Conservation (phyloP, 2,113 vertebrate genomes). For the Tapirus terrestris region DNA sequence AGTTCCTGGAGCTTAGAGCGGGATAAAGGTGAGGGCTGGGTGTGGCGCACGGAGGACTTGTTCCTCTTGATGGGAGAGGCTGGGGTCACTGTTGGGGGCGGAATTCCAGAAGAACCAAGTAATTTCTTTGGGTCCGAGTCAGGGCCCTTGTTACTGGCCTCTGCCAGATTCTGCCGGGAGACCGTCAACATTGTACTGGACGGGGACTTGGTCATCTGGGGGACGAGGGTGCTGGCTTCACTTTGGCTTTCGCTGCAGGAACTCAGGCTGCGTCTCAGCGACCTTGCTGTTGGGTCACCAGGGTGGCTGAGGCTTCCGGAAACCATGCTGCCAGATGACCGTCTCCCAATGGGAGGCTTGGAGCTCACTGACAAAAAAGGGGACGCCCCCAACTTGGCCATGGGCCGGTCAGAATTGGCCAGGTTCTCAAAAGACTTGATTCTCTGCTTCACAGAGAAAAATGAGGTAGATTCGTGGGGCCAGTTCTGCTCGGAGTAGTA, state of each 20-base stretch:
- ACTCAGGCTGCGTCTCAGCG: slow-evolving; percentile 88
- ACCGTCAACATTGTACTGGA: slow-evolving; percentile 51
- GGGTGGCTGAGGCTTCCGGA: slow-evolving; percentile 60
- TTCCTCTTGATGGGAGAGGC: slow-evolving; percentile 80
- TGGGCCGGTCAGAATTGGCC: slow-evolving; percentile 91
- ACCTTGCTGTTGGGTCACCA: slow-evolving; percentile 58
- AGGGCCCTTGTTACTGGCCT: slow-evolving; percentile 3
- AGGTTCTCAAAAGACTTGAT: slow-evolving; percentile 98
- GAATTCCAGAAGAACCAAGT: accelerated
- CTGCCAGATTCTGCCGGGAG: slow-evolving; percentile 58
- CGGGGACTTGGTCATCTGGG: slow-evolving; percentile 77
- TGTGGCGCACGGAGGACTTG: slow-evolving; percentile 81
- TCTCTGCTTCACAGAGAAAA: slow-evolving; percentile 95
- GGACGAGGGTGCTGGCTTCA: background rate
- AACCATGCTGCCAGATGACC: slow-evolving; percentile 87
- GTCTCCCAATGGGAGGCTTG: slow-evolving; percentile 88
- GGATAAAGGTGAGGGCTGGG: slow-evolving; percentile 80
- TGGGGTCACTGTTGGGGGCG: accelerated
- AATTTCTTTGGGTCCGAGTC: slow-evolving; percentile 25
- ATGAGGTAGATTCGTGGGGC: slow-evolving; percentile 88
- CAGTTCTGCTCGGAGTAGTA: slow-evolving; percentile 88
- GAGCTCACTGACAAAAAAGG: slow-evolving; percentile 83
- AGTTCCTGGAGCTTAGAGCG: slow-evolving; percentile 91
- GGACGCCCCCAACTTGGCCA: slow-evolving; percentile 86
- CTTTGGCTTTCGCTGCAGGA: slow-evolving; percentile 87